A percentile compares a stretch with the other conserved stretches of the same genome.
These are phyloP conservation scores for Holotrichia oblita DNA, from an alignment of 1,140 invertebrate species.

Conservation along the genomic window DNA sequence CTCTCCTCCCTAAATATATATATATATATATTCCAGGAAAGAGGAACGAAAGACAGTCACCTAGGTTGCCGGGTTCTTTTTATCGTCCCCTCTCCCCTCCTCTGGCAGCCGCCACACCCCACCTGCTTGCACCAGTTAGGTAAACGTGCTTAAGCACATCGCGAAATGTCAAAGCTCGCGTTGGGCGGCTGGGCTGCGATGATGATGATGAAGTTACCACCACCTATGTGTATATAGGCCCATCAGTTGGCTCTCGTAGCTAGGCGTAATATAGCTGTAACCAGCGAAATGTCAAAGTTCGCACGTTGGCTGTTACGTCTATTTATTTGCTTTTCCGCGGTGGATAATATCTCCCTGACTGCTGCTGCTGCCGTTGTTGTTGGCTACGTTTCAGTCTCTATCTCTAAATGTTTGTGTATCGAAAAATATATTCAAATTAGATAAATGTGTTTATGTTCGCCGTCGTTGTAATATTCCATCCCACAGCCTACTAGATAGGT, in stretches of 20 bases:
- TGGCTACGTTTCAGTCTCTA: neutral
- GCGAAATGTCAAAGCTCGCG: neutral
- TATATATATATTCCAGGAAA: neutral
- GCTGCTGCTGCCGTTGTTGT: neutral
- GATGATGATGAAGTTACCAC: slow-evolving; percentile 6
- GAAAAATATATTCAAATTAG: slow-evolving; percentile 14
- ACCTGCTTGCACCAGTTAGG: neutral
- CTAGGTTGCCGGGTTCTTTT: neutral
- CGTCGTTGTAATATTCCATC: neutral
- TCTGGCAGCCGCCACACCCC: neutral
- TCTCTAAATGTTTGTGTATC: neutral
- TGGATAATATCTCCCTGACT: neutral
- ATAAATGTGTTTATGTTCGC: neutral
- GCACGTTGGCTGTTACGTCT: neutral
- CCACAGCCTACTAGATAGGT: too few relatives aligned
- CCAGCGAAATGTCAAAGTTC: neutral
- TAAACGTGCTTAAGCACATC: neutral
- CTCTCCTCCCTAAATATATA: neutral
- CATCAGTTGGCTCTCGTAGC: neutral
- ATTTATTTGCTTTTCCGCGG: neutral
- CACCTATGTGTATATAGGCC: neutral
- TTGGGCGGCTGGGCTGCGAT: neutral
- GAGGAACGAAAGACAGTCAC: too few relatives aligned
- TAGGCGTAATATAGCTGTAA: neutral
- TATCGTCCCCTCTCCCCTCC: neutral